Conservation (phyloP, 2,797 vertebrate genomes). For the Poecilia gillii region DNA sequence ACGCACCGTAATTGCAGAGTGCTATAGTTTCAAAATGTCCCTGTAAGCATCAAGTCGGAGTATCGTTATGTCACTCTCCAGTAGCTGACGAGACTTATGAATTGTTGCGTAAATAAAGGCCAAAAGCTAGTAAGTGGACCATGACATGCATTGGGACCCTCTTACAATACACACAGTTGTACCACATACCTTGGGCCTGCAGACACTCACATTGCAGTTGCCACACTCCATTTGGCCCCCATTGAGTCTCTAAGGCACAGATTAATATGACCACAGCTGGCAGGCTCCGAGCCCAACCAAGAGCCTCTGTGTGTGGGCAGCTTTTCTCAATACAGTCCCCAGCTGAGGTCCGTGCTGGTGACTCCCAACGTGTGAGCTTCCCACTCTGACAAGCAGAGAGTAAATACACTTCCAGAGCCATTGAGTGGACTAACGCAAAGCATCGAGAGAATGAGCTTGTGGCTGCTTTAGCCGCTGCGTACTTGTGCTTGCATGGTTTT, state of each 20-base stretch:
- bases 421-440: constrained; percentile 18
- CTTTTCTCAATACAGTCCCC: constrained; percentile 27
- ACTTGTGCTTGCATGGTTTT: constrained; percentile 44
- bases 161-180: background rate
- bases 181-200: constrained; percentile 1
- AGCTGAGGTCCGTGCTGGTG: constrained; percentile 17
- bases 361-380: constrained; percentile 30
- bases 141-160: background rate
- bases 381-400: constrained; percentile 28
- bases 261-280: constrained; percentile 27
- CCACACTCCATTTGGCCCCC: constrained; percentile 14
- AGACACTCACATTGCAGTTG: constrained; percentile 10
- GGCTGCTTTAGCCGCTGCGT: constrained; percentile 33
- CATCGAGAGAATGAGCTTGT: constrained; percentile 30
- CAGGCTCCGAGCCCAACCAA: constrained; percentile 28
- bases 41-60: background rate
- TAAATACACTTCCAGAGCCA: constrained; percentile 21
- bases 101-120: background rate
- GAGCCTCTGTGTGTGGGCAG: constrained; percentile 26
- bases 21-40: background rate
- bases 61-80: background rate
- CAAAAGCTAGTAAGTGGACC: background rate
- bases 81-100: background rate
- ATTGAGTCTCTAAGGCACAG: constrained; percentile 18
- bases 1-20: background rate